Base-by-base conservation (phyloP, 1,140 invertebrate species). In the Rhysida immarginata region DNA sequence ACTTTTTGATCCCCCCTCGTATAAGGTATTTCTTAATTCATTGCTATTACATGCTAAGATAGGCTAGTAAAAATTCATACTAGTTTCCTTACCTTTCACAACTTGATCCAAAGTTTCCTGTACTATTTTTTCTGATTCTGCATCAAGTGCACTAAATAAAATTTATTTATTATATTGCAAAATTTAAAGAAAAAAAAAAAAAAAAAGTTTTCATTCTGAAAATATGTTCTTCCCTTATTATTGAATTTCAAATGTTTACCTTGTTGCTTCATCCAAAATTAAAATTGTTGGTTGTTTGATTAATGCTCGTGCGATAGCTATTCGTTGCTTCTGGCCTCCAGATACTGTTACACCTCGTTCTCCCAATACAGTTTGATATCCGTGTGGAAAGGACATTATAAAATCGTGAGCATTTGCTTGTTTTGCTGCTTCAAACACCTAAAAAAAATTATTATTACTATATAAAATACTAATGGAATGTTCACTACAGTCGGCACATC, bases 381-480 rank as follows among this genome's bases (percentile, higher is more conserved):
- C 84, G 2, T 82, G 68, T 0, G 90, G 87, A 70, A 97, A 90
- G n/a, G 69, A 69, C 0, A 56, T 70, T 43, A 97, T 91, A 70
- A 97, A 97, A 25, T 83, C 79, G 69, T 95, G 79, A 2, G 92
- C 93, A 71, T 96, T 94, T 13, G 94, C 91, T 42, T 85, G 69
- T 65, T 80, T 79, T 0, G 92, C 87, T 13, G 87, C 93, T 71
- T 82, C 75, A 26, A 75, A 70, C 1, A 86, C 79, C 80, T 82
- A 48, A 11, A 41, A n/a, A n/a, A n/a, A n/a, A n/a, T n/a, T n/a
- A n/a, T n/a, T n/a, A n/a, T n/a, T n/a, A n/a, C n/a, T n/a, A n/a
- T n/a, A n/a, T n/a, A n/a, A n/a, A n/a, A n/a, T n/a, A n/a, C n/a
- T n/a, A n/a, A n/a, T n/a, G n/a, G n/a, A n/a, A n/a, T n/a, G n/a